These are phyloP conservation scores for Semibalanus balanoides DNA, from an alignment of 1,140 invertebrate species.

Conservation along the genomic window DNA sequence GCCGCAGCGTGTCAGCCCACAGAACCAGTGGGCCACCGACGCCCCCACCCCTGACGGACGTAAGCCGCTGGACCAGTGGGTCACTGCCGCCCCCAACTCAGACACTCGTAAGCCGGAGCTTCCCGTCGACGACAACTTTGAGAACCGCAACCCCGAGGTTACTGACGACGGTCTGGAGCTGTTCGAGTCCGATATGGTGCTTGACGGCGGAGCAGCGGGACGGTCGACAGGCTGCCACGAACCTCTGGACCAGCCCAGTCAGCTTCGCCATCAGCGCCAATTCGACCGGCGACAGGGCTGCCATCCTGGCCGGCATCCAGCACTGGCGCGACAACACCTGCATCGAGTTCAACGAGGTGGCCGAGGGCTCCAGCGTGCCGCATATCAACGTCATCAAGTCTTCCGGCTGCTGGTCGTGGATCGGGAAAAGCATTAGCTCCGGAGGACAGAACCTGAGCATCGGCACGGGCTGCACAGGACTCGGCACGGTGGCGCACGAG, in stretches of 20 bases:
- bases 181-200: too few relatives aligned
- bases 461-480: slow-evolving; percentile 27
- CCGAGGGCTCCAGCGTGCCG: slow-evolving; percentile 4
- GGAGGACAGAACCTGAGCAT: slow-evolving; percentile 27
- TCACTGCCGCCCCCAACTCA: too few relatives aligned
- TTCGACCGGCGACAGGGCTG: neutral
- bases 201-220: neutral
- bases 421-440: slow-evolving; percentile 23
- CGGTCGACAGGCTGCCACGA: neutral
- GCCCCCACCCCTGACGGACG: too few relatives aligned
- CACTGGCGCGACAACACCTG: too few relatives aligned
- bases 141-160: neutral
- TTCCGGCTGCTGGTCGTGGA: slow-evolving; percentile 26
- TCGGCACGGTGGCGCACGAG: slow-evolving; percentile 27
- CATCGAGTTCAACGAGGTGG: neutral
- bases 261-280: neutral
- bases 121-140: neutral
- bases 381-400: slow-evolving; percentile 17
- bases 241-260: neutral
- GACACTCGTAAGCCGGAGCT: too few relatives aligned
- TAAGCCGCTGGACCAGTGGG: too few relatives aligned
- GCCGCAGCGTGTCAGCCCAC: too few relatives aligned
- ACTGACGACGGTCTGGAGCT: too few relatives aligned
- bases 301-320: neutral
- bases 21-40: too few relatives aligned